These are phyloP conservation scores for Protonibea diacanthus DNA, from an alignment of 2,797 vertebrate genomes.

Conservation along the genomic window DNA sequence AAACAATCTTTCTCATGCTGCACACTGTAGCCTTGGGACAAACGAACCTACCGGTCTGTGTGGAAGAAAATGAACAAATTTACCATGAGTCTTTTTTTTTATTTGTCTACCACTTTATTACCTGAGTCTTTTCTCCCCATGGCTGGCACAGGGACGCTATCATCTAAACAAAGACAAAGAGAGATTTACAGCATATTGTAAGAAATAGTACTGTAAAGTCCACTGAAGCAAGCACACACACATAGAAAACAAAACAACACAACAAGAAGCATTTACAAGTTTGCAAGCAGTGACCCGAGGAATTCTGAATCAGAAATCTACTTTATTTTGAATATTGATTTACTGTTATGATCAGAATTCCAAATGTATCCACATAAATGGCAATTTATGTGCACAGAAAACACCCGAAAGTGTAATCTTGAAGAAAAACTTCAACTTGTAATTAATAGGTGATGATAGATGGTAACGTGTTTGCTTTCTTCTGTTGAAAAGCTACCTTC, in stretches of 20 bases:
- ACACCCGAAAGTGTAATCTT: not conserved
- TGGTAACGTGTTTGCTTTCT: conserved; percentile 61
- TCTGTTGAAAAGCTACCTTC: conserved; percentile 43
- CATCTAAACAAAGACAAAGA: conserved; percentile 95
- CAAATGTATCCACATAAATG: conserved; percentile 39
- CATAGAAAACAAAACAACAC: conserved; percentile 33
- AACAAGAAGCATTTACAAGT: conserved; percentile 58
- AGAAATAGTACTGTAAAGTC: conserved; percentile 86
- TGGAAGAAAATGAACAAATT: not conserved
- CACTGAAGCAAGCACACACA: conserved; percentile 73
- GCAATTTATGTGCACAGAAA: conserved; percentile 31
- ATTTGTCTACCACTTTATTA: conserved; percentile 83
- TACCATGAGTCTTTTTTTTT: not conserved
- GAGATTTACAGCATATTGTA: conserved; percentile 87
- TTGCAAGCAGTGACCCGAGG: conserved; percentile 40
- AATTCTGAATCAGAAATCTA: conserved; percentile 53
- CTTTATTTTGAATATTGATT: not conserved
- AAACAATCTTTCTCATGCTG: conserved; percentile 42
- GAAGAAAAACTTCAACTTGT: not conserved
- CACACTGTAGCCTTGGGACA: conserved; percentile 7
- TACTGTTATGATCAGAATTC: conserved; percentile 52
- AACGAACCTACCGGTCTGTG: conserved; percentile 21
- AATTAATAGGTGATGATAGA: conserved; percentile 19
- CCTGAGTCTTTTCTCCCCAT: conserved; percentile 98
- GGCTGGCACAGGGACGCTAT: conserved; percentile 89